These are phyloP conservation scores for Diabrotica virgifera DNA, from an alignment of 1,140 invertebrate genomes.

Conservation along the genomic window DNA sequence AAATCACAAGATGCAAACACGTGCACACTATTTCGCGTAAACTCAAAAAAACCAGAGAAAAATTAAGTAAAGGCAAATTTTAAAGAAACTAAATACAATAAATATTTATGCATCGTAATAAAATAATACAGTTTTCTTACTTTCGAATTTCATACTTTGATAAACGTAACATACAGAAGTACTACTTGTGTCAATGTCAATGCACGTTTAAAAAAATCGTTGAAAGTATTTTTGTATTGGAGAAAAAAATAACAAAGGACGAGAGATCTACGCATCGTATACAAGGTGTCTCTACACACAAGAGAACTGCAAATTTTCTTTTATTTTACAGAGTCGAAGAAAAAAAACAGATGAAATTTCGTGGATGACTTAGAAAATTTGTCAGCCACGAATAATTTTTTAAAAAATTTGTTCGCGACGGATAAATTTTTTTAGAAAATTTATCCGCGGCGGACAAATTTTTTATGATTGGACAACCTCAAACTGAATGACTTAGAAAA, in stretches of 20 bases:
- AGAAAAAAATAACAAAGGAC: conserved; percentile 18
- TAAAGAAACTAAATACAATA: conserved; percentile 31
- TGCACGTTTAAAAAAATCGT: conserved; percentile 14
- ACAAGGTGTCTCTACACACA: background rate
- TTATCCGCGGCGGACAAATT: too few relatives aligned
- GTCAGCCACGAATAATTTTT: too few relatives aligned
- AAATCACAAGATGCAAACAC: background rate
- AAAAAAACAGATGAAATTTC: too few relatives aligned
- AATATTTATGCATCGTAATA: conserved; percentile 32
- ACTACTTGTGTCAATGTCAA: conserved; percentile 10
- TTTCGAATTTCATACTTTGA: conserved; percentile 8
- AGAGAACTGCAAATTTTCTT: too few relatives aligned
- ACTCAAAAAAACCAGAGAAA: conserved; percentile 17
- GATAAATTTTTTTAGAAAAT: too few relatives aligned
- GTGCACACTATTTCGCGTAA: background rate
- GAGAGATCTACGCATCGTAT: conserved; percentile 29
- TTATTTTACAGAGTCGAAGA: too few relatives aligned
- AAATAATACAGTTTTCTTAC: conserved; percentile 20
- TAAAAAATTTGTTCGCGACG: too few relatives aligned
- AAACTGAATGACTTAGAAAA: too few relatives aligned
- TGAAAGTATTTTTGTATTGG: conserved; percentile 14
- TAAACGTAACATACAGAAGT: conserved; percentile 19
- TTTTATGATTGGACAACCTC: too few relatives aligned
- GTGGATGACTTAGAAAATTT: too few relatives aligned
- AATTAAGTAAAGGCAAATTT: background rate